Conservation (phyloP, 37 sponge, comb jelly and placozoan species). For the Aphrocallistes beatrix region DNA sequence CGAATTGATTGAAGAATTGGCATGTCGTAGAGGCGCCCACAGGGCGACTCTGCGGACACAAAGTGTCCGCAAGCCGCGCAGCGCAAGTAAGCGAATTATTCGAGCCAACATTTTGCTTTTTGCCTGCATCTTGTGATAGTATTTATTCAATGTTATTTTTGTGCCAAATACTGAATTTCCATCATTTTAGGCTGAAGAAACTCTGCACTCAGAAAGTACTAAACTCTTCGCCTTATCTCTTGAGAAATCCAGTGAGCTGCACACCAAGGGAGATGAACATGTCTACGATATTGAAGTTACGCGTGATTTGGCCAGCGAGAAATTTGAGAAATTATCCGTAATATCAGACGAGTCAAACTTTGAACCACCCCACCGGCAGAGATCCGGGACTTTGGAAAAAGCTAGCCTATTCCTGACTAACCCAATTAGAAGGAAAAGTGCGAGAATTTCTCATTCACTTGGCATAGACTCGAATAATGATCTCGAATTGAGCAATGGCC, state of each 20-base stretch:
- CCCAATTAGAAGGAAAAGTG: not conserved
- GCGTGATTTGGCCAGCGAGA: not conserved
- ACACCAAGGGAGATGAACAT: not conserved
- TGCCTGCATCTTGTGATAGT: too few relatives aligned
- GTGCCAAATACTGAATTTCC: too few relatives aligned
- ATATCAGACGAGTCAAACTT: not conserved
- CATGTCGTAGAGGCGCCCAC: too few relatives aligned
- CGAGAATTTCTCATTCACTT: not conserved
- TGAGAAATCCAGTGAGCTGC: not conserved
- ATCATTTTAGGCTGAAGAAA: not conserved
- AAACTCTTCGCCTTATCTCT: not conserved
- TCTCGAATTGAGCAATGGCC: too few relatives aligned
- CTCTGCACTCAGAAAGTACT: not conserved
- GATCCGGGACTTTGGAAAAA: not conserved
- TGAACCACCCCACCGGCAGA: not conserved
- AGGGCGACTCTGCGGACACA: too few relatives aligned
- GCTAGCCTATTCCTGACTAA: not conserved
- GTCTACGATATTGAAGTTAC: not conserved
- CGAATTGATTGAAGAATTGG: too few relatives aligned
- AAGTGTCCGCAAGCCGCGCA: too few relatives aligned
- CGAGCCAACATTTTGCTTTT: too few relatives aligned
- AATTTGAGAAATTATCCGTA: not conserved
- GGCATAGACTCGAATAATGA: not conserved
- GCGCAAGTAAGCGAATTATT: too few relatives aligned
- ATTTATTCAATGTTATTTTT: too few relatives aligned